Base-by-base conservation (phyloP, 1,140 invertebrate genomes). In the Diploscapter pachys region DNA sequence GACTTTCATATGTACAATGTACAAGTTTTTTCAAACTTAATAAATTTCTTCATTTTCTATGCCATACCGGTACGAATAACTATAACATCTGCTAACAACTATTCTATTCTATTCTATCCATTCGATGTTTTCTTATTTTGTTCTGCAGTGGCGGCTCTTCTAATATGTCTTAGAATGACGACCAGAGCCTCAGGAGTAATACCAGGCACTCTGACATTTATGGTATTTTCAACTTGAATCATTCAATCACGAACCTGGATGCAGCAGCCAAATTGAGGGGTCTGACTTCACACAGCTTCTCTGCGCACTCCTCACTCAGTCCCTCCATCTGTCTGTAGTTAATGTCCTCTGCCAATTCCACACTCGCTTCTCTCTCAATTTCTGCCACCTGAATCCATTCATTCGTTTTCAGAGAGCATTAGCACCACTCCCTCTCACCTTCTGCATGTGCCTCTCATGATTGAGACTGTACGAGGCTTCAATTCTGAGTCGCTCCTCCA, bases 131-230 rank as follows among this genome's bases (percentile, higher is more conserved):
- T 31, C 31, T 31, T 31, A 31, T 31, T 31, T 31, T 31, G 31
- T 31, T 31, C 31, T 31, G 31, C 31, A 31, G 31, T 31, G 31
- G 31, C 3, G 62, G 61, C 31, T 52, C 67, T 55, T 76, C 31
- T 76, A 4, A 79, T 52, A 79, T 81, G 69, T n/a, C 78, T 64
- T 53, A 82, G 66, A 11, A 82, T 69, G 3, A 64, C 63, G 50
- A 80, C 67, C 48, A 82, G 66, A n/a, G 75, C 81, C 13, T 81
- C 80, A 4, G 81, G 81, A 11, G 81, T 83, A 11, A 82, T 72
- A 49, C 81, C 81, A 59, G 76, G 67, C 6, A 82, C 73, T 5
- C 73, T 75, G 57, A 73, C 3, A 6, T 31, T 31, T 31, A 31
- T 31, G 31, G 31, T 31, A 31, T 31, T 31, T 31, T 31, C 31